Conservation (phyloP, 2,888 invertebrate genomes). For the Erebia palarica region DNA sequence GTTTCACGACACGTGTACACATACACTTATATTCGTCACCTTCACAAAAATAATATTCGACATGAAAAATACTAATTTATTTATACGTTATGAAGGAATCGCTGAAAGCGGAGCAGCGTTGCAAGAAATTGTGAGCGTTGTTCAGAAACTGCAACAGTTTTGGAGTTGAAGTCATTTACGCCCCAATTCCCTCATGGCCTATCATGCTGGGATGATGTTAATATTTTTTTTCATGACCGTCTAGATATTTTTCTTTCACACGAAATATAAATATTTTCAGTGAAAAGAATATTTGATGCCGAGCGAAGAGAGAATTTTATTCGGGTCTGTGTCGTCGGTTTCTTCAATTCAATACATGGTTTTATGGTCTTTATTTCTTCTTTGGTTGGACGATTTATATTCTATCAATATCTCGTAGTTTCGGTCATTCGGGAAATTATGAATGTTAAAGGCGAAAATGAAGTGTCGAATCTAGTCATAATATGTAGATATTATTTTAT, state of each 20-base stretch:
- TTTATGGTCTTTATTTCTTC: background rate
- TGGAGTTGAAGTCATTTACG: conserved; percentile 33
- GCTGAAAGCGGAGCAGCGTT: conserved; percentile 32
- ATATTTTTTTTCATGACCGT: conserved; percentile 19
- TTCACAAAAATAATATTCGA: conserved; percentile 6
- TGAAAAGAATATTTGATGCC: conserved; percentile 20
- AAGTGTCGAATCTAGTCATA: background rate
- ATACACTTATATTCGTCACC: too few species aligned
- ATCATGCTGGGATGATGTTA: conserved; percentile 18
- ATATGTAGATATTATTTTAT: background rate
- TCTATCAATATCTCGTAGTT: background rate
- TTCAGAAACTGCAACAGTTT: conserved; percentile 30
- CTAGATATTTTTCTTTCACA: conserved; percentile 24
- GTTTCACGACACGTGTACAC: background rate
- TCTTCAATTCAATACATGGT: background rate
- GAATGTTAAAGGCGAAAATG: background rate
- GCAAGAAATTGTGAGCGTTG: conserved; percentile 36
- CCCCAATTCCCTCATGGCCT: conserved; percentile 33
- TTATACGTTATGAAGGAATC: conserved; percentile 28
- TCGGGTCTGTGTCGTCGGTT: background rate
- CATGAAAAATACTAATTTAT: conserved; percentile 22
- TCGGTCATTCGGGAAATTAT: background rate
- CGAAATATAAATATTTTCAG: conserved; percentile 16
- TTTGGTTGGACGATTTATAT: background rate
- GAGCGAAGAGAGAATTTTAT: conserved; percentile 2